These are phyloP conservation scores for Eremophila alpestris DNA, from an alignment of 2,797 vertebrate species.

Conservation along the genomic window DNA sequence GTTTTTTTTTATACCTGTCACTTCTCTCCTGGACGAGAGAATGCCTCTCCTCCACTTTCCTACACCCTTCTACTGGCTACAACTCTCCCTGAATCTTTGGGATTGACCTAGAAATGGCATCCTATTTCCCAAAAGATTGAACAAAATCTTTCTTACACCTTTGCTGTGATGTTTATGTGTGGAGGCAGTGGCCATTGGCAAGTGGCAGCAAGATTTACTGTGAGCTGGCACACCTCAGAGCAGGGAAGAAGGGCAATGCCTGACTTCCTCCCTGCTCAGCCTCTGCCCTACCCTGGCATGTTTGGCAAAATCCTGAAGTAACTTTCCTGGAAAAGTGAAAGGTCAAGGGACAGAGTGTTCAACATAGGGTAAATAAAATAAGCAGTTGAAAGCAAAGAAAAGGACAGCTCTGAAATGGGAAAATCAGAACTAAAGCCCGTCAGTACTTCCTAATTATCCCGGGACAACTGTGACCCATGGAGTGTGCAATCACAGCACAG, in stretches of 20 bases:
- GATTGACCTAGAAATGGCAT: background rate
- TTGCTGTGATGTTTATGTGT: background rate
- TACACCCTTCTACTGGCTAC: background rate
- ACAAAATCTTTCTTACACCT: background rate
- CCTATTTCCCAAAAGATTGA: background rate
- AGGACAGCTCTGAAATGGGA: background rate
- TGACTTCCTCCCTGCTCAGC: background rate
- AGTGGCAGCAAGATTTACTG: background rate
- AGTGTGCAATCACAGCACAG: background rate
- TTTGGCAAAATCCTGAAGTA: background rate
- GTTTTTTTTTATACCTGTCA: background rate
- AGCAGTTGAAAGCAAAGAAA: background rate
- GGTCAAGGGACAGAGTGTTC: background rate
- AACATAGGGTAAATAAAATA: background rate
- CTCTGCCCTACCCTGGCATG: background rate
- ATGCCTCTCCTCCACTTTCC: background rate
- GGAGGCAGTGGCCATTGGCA: background rate
- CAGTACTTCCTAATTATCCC: background rate
- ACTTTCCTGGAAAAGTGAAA: background rate
- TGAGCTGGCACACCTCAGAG: background rate
- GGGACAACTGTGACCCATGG: background rate
- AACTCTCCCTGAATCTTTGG: background rate
- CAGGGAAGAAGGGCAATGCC: background rate
- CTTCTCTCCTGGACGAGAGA: background rate
- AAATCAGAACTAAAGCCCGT: background rate